These are phyloP conservation scores for Archilochus colubris DNA, from an alignment of 2,113 vertebrate species.

Conservation along the genomic window DNA sequence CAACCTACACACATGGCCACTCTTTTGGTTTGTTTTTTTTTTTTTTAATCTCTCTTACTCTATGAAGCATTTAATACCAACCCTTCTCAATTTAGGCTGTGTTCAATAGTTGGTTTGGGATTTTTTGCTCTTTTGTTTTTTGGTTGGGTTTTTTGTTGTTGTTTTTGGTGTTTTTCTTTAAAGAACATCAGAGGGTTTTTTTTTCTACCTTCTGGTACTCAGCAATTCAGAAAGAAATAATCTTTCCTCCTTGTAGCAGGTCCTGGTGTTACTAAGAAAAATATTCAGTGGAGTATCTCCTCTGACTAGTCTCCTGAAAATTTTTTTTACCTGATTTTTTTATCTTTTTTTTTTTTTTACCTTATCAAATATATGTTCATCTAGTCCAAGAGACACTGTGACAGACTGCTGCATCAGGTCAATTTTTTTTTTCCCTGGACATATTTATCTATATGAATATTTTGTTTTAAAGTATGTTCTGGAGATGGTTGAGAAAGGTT, in stretches of 20 bases:
- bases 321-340: not conserved
- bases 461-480: not conserved
- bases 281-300: not conserved
- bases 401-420: not conserved
- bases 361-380: not conserved
- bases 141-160: too few relatives aligned
- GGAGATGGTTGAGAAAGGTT: not conserved
- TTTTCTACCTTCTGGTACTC: not conserved
- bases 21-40: not conserved
- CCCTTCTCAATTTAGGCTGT: not conserved
- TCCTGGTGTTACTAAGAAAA: not conserved
- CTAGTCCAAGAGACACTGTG: not conserved
- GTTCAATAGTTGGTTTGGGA: not conserved
- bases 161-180: not conserved
- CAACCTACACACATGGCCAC: not conserved
- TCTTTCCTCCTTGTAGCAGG: not conserved
- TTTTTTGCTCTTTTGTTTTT: too few relatives aligned
- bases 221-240: not conserved
- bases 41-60: not conserved
- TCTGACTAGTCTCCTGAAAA: not conserved
- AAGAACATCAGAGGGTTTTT: fast-evolving
- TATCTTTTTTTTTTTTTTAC: not conserved
- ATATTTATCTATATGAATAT: not conserved
- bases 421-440: not conserved
- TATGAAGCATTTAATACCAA: not conserved